A percentile compares a stretch with the other conserved stretches of the same genome.
These are phyloP conservation scores for Hemithea aestivaria DNA, from an alignment of 2,888 invertebrate genomes.

Conservation along the genomic window DNA sequence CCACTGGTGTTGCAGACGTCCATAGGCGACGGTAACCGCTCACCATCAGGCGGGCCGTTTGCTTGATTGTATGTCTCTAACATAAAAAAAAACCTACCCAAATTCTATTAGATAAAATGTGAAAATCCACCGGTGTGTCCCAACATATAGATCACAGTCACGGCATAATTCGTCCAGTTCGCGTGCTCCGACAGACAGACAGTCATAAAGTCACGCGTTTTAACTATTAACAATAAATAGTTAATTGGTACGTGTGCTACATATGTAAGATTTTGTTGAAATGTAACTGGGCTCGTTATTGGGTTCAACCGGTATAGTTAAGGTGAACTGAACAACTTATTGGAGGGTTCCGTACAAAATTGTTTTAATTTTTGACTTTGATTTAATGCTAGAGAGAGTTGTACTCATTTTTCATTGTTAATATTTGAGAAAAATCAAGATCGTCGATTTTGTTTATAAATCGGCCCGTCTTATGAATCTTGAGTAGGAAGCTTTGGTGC, in stretches of 20 bases:
- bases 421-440: no score
- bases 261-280: conserved; percentile 37
- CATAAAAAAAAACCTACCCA: no score
- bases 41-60: no score
- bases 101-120: no score
- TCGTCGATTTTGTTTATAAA: conserved; percentile 49
- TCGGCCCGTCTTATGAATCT: conserved; percentile 32
- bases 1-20: no score
- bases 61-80: no score
- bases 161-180: conserved; percentile 56
- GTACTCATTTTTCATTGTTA: conserved; percentile 43
- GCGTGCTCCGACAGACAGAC: conserved; percentile 63
- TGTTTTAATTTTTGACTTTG: background rate
- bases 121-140: conserved; percentile 8
- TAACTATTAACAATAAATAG: conserved; percentile 64
- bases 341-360: conserved; percentile 18
- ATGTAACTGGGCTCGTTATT: conserved; percentile 51
- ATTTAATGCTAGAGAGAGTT: no score
- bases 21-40: no score
- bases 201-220: conserved; percentile 63
- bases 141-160: conserved; percentile 31
- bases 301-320: conserved; percentile 32
- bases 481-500: no score
- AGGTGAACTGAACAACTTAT: background rate
- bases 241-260: conserved; percentile 70